These are phyloP conservation scores for Limanda limanda DNA, from an alignment of 2,113 vertebrate genomes.

Conservation along the genomic window DNA sequence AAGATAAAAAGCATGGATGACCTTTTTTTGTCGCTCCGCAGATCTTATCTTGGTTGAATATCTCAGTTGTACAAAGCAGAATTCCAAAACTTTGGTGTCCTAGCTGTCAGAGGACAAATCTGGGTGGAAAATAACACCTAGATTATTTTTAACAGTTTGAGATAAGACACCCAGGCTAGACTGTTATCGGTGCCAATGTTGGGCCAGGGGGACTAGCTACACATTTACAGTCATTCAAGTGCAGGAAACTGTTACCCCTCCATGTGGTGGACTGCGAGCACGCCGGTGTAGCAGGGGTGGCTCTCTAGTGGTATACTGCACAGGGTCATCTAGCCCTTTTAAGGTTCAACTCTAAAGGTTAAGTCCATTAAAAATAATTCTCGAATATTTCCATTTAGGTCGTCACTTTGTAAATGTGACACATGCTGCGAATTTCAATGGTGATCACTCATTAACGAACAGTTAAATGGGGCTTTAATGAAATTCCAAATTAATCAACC, in stretches of 20 bases:
- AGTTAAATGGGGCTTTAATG: conserved; percentile 57
- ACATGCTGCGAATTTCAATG: conserved; percentile 19
- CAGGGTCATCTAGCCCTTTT: too few species aligned
- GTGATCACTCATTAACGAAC: conserved; percentile 38
- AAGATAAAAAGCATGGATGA: background rate
- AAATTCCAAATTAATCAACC: conserved; percentile 65
- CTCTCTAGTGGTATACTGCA: too few species aligned
- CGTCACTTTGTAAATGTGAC: conserved; percentile 14
- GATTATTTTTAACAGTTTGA: background rate
- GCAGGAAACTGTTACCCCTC: too few species aligned
- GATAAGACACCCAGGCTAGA: background rate
- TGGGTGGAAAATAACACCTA: background rate
- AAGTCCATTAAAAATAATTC: background rate
- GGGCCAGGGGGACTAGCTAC: background rate
- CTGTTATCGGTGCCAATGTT: background rate
- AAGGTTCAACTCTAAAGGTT: background rate
- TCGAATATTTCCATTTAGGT: conserved; percentile 27
- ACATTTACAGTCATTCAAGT: background rate
- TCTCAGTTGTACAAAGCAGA: background rate
- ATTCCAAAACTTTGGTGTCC: background rate
- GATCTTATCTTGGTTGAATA: background rate
- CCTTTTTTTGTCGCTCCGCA: background rate
- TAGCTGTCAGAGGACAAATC: background rate
- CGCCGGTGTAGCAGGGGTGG: too few species aligned
- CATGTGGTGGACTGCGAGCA: too few species aligned